Evolutionary conservation across 2,113 vertebrate species (phyloP).

Genomic region (Proterorhinus semilunaris): DNA sequence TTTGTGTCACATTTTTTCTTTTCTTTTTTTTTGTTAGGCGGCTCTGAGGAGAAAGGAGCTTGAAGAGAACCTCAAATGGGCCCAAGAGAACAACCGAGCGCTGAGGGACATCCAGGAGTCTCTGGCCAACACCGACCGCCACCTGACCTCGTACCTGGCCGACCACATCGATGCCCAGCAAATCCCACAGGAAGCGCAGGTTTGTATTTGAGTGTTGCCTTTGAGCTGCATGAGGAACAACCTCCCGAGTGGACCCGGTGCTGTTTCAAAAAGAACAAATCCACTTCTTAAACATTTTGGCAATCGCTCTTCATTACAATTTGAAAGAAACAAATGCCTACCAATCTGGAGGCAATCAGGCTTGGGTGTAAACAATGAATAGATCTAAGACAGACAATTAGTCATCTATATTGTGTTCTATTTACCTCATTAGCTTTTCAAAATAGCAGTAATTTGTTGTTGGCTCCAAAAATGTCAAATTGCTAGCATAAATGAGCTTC

Average conservation of each 20-base stretch:
- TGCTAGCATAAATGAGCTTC: too few species aligned
- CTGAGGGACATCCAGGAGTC: conserved; percentile 89
- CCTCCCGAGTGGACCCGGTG: background rate
- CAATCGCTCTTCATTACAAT: background rate
- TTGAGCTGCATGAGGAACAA: background rate
- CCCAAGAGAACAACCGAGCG: conserved; percentile 89
- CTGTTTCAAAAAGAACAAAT: background rate
- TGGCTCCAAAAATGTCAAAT: background rate
- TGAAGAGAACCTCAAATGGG: conserved; percentile 87
- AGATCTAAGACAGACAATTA: background rate
- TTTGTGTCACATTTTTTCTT: conserved; percentile 4
- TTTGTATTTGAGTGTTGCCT: conserved; percentile 33
- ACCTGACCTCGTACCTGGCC: conserved; percentile 83
- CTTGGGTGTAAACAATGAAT: background rate
- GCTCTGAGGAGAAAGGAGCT: conserved; percentile 86
- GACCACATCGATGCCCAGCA: conserved; percentile 93
- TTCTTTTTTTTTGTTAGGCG: conserved; percentile 70
- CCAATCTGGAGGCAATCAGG: background rate
- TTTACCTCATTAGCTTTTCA: conserved; percentile 4
- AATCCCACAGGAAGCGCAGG: conserved; percentile 95
- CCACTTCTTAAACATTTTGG: background rate
- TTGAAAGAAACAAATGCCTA: background rate
- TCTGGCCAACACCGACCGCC: conserved; percentile 85
- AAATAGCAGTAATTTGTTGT: background rate
- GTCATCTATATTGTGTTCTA: background rate